Evolutionary conservation across 1,140 invertebrate genomes (phyloP).

Genomic region (Halictus rubicundus): DNA sequence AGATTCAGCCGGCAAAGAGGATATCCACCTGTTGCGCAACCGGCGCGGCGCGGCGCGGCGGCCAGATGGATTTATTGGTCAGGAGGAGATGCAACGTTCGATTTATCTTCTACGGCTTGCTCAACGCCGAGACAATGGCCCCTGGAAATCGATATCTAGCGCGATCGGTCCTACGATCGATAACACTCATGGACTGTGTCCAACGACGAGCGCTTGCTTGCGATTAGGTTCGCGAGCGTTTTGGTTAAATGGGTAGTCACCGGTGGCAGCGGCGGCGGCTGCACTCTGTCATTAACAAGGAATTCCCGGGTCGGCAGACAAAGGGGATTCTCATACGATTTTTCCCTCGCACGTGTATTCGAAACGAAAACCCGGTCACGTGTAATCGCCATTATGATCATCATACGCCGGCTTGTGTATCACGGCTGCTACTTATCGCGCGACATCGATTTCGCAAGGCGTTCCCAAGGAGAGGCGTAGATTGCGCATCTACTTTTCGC

Average conservation of each 20-base stretch:
- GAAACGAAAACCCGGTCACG: constrained; percentile 63
- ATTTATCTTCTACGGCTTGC: constrained; percentile 53
- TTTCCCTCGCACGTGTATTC: constrained; percentile 59
- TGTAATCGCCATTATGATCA: constrained; percentile 67
- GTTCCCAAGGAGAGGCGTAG: constrained; percentile 68
- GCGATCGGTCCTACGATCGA: constrained; percentile 17
- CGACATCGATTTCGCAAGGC: constrained; percentile 76
- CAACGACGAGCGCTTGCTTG: too few relatives aligned
- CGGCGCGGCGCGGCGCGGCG: too few relatives aligned
- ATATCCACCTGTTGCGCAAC: constrained; percentile 58
- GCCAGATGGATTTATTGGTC: constrained; percentile 45
- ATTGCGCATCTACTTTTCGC: constrained; percentile 60
- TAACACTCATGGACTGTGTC: background rate
- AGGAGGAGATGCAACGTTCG: constrained; percentile 41
- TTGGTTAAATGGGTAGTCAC: background rate
- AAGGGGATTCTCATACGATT: constrained; percentile 47
- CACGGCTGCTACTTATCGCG: constrained; percentile 66
- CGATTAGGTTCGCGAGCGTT: background rate
- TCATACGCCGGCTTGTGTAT: constrained; percentile 26
- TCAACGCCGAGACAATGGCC: constrained; percentile 49
- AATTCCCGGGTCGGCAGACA: constrained; percentile 53
- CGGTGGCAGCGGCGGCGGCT: background rate
- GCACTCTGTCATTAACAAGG: constrained; percentile 20
- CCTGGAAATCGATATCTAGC: constrained; percentile 51
- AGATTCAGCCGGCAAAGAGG: constrained; percentile 39